A percentile compares a stretch with the other conserved stretches of the same genome.
These are phyloP conservation scores for Leistus spinibarbis DNA, from an alignment of 2,888 invertebrate species.

Conservation along the genomic window DNA sequence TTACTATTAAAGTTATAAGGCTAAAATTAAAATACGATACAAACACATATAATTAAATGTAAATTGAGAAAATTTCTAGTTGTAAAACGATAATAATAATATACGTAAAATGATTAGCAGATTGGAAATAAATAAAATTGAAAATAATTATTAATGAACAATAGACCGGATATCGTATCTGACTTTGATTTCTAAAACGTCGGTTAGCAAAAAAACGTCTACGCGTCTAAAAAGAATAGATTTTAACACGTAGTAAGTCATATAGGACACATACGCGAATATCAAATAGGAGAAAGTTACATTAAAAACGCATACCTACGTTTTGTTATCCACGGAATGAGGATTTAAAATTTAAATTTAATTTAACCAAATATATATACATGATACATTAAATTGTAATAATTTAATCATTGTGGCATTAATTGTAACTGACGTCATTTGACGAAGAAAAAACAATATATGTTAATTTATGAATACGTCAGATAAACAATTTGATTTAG, in stretches of 20 bases:
- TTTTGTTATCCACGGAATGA: background rate
- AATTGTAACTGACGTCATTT: background rate
- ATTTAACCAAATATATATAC: too few species aligned
- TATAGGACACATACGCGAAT: slow-evolving; percentile 1
- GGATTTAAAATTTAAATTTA: background rate
- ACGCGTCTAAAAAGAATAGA: background rate
- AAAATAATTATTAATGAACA: slow-evolving; percentile 1
- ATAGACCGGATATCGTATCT: background rate
- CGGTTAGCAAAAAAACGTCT: background rate
- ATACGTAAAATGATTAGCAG: background rate
- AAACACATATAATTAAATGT: too few species aligned
- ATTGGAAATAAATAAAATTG: background rate
- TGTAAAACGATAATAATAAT: background rate
- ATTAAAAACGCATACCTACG: background rate
- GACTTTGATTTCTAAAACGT: slow-evolving; percentile 6
- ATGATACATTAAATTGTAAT: too few species aligned
- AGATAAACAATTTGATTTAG: background rate
- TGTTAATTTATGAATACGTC: slow-evolving; percentile 2
- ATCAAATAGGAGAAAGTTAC: background rate
- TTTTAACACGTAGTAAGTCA: slow-evolving; percentile 1
- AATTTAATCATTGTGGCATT: background rate
- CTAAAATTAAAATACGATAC: too few species aligned
- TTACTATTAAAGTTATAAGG: too few species aligned
- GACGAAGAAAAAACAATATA: background rate
- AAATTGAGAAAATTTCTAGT: too few species aligned